Evolutionary conservation across 2,888 invertebrate species (phyloP).

Genomic region (Coelinius sp.): DNA sequence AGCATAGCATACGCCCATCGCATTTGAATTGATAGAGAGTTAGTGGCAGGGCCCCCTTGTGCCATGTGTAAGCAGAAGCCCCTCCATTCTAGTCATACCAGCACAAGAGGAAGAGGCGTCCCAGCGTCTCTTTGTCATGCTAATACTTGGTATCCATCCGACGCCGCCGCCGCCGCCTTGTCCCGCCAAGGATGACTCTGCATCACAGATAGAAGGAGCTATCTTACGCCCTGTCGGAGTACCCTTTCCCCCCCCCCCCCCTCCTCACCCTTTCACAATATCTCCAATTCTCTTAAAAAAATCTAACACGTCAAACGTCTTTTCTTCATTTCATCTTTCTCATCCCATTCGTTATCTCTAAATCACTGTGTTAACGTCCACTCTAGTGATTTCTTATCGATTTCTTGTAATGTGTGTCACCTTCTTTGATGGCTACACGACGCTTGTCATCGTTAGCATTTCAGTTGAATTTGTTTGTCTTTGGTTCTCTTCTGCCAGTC

Average conservation of each 20-base stretch:
- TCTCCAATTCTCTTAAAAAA: conserved; percentile 26
- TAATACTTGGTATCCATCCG: conserved; percentile 67
- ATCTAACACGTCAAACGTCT: conserved; percentile 9
- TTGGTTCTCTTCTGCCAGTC: too few species aligned
- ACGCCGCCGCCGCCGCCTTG: conserved; percentile 47
- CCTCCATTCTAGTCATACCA: conserved; percentile 56
- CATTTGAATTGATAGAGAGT: conserved; percentile 69
- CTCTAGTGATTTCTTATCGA: neutral
- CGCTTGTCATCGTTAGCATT: neutral
- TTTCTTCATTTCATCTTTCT: conserved; percentile 13
- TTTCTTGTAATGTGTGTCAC: neutral
- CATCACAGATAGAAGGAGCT: conserved; percentile 50
- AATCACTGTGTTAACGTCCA: neutral
- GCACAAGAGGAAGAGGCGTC: conserved; percentile 67
- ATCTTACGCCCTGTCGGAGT: conserved; percentile 47
- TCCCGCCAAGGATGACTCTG: conserved; percentile 59
- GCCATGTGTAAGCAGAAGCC: conserved; percentile 51
- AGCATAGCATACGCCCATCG: conserved; percentile 71
- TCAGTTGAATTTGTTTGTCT: too few species aligned
- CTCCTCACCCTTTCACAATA: conserved; percentile 24
- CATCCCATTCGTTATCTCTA: neutral
- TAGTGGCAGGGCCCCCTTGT: conserved; percentile 35
- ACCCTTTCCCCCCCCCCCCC: conserved; percentile 35
- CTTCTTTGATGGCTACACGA: neutral
- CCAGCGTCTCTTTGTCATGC: conserved; percentile 70